Percentiles rank a stretch among this genome's conserved stretches.
Conservation (phyloP, 2,888 invertebrate species). For the Rhaphigaster nebulosa region DNA sequence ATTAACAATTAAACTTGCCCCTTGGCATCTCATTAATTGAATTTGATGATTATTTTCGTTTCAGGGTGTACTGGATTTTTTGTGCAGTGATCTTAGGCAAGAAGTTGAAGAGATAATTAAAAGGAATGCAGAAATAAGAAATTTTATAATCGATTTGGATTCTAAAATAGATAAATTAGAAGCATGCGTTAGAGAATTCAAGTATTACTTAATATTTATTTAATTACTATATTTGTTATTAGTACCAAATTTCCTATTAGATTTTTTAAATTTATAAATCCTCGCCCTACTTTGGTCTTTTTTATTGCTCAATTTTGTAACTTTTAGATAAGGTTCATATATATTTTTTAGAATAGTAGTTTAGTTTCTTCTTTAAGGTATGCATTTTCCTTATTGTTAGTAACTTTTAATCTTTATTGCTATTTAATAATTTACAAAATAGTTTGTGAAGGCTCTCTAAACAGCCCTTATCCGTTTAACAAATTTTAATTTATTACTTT, state of each 20-base stretch:
- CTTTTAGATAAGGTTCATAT: neutral
- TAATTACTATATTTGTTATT: neutral
- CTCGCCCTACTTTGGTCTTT: too few species aligned
- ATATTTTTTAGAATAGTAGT: neutral
- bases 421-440: too few species aligned
- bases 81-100: neutral
- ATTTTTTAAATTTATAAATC: neutral
- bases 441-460: too few species aligned
- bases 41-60: neutral
- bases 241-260: neutral
- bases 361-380: neutral
- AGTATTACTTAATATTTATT: neutral
- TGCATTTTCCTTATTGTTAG: neutral
- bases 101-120: conserved; percentile 13
- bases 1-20: neutral
- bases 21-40: neutral
- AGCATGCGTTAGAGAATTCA: neutral
- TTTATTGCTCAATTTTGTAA: neutral
- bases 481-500: too few species aligned
- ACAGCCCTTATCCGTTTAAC: too few species aligned
- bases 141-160: neutral
- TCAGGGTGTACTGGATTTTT: conserved; percentile 12
- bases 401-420: neutral
- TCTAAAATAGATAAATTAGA: conserved; percentile 33
- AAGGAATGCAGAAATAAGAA: neutral